phyloP scores from a whole-genome alignment of 2,888 invertebrate species.

The Spisula solida region DNA sequence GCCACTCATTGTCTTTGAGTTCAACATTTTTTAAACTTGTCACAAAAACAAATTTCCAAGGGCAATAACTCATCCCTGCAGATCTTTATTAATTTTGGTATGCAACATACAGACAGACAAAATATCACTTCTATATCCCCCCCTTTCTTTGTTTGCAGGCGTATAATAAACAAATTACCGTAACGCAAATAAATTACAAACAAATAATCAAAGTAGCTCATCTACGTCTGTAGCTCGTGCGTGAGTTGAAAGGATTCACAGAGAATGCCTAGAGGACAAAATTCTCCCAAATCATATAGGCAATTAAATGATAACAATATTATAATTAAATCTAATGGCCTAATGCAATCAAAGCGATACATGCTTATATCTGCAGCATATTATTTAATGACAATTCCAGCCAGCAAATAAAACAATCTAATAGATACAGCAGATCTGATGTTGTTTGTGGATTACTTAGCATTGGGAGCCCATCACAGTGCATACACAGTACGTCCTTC shows the following conservation, averaged over 20 bases:
- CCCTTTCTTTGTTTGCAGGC: too few relatives aligned
- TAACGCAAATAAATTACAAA: neutral
- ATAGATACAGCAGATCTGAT: neutral
- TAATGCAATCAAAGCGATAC: neutral
- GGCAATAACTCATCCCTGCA: too few relatives aligned
- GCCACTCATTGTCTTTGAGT: too few relatives aligned
- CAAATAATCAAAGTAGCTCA: neutral
- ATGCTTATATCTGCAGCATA: conserved; percentile 4
- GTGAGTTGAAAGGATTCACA: neutral
- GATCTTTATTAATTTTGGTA: too few relatives aligned
- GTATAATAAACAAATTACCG: neutral
- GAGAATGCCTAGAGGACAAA: neutral
- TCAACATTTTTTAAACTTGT: too few relatives aligned
- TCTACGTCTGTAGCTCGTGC: neutral
- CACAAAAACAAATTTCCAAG: too few relatives aligned
- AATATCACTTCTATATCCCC: too few relatives aligned
- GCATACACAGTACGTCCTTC: neutral
- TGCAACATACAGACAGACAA: too few relatives aligned
- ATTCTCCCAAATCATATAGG: neutral
- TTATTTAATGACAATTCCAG: conserved; percentile 17
- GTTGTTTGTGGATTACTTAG: neutral
- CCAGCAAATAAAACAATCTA: neutral
- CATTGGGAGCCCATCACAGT: neutral
- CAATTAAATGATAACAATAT: neutral
- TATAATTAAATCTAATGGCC: conserved; percentile 15